Conservation (phyloP, 2,888 invertebrate species). For the Cheilosia pagana region DNA sequence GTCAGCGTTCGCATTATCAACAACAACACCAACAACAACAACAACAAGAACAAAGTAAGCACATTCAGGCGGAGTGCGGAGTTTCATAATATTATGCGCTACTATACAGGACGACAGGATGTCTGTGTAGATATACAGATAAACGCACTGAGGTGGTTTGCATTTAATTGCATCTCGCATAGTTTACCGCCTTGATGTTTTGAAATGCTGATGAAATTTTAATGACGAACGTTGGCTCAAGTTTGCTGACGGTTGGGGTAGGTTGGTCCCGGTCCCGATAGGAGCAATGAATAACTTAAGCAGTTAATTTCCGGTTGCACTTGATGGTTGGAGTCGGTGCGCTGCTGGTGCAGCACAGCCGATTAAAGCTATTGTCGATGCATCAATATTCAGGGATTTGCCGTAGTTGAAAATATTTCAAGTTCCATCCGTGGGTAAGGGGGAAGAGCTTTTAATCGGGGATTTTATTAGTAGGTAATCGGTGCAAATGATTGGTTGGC, state of each 20-base stretch:
- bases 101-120: not conserved
- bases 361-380: conserved; percentile 26
- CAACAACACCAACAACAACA: conserved; percentile 26
- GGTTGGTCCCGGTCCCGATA: not conserved
- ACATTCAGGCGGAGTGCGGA: not conserved
- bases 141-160: conserved; percentile 39
- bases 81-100: not conserved
- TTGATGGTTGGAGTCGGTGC: conserved; percentile 21
- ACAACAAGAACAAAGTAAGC: conserved; percentile 29
- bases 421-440: no score
- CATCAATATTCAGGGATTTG: conserved; percentile 9
- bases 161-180: conserved; percentile 59
- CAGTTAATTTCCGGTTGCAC: conserved; percentile 67
- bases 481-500: no score
- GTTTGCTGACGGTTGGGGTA: conserved; percentile 7
- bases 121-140: not conserved
- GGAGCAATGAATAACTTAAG: conserved; percentile 68
- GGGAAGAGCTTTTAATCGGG: no score
- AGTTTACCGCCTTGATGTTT: conserved; percentile 52
- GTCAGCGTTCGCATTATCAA: conserved; percentile 8
- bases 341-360: not conserved
- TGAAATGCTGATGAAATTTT: conserved; percentile 71
- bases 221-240: conserved; percentile 57
- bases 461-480: no score
- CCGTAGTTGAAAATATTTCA: not conserved